Percentiles rank a stretch among this genome's conserved stretches.
Evolutionary conservation across 30 jellyfish, hydroid and myxozoan species (phyloP).

Genomic region (Nemopilema nomurai): DNA sequence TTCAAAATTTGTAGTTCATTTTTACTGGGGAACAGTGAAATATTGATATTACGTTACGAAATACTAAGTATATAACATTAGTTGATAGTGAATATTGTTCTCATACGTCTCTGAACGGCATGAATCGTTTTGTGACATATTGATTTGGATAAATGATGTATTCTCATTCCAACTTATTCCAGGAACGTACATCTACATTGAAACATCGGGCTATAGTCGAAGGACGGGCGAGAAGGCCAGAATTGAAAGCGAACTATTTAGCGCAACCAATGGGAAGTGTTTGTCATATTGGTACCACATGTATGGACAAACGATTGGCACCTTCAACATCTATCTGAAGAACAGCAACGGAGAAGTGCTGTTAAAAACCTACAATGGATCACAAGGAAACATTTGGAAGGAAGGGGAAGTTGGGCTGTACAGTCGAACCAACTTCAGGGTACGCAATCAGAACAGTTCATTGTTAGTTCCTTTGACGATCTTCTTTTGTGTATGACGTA

Average conservation of each 20-base stretch:
- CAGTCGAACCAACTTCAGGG: conserved; percentile 76
- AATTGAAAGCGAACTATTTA: conserved; percentile 75
- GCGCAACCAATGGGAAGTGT: conserved; percentile 88
- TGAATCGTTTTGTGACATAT: no score
- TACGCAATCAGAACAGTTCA: not conserved
- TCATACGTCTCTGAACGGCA: no score
- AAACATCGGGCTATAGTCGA: conserved; percentile 80
- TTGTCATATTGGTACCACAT: conserved; percentile 96
- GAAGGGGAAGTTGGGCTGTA: conserved; percentile 95
- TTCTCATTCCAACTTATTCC: not conserved
- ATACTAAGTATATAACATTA: no score
- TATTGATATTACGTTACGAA: no score
- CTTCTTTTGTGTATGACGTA: no score
- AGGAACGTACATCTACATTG: conserved; percentile 92
- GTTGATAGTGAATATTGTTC: no score
- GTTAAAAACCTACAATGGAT: conserved; percentile 64
- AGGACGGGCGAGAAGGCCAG: conserved; percentile 79
- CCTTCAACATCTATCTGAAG: conserved; percentile 66
- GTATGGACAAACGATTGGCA: conserved; percentile 86
- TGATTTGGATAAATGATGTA: not conserved
- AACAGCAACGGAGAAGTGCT: conserved; percentile 37
- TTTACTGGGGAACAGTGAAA: no score
- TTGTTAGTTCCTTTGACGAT: no score
- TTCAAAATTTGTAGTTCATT: no score
- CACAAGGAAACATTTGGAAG: conserved; percentile 91